Conservation (phyloP, 2,888 invertebrate species). For the Tachina fera region DNA sequence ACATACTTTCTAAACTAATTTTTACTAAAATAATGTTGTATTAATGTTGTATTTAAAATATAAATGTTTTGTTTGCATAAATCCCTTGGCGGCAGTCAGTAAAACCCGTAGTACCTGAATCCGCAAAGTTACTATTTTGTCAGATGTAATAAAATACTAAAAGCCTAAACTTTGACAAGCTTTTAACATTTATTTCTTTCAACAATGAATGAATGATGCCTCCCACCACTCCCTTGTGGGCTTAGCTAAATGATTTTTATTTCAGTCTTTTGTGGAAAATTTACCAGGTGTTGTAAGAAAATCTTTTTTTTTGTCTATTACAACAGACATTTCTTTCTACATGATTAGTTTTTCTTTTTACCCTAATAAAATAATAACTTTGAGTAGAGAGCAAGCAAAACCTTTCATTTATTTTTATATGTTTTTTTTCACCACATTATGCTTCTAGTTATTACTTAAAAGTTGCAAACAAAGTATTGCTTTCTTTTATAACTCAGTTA, state of each 20-base stretch:
- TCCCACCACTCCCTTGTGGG: not conserved
- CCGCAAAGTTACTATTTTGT: no score
- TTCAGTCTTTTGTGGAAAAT: not conserved
- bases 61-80: no score
- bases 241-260: not conserved
- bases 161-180: not conserved
- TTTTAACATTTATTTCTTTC: not conserved
- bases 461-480: not conserved
- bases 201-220: not conserved
- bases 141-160: not conserved
- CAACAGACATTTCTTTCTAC: not conserved
- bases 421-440: not conserved
- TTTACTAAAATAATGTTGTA: no score
- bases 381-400: not conserved
- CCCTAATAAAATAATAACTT: not conserved
- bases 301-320: not conserved
- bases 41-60: no score
- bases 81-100: no score
- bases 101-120: no score
- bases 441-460: not conserved
- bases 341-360: not conserved
- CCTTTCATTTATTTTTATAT: not conserved
- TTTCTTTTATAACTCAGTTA: not conserved
- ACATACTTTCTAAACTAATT: no score
- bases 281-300: not conserved